phyloP scores from a whole-genome alignment of 2,113 vertebrate genomes.

The Leucopsar rothschildi region DNA sequence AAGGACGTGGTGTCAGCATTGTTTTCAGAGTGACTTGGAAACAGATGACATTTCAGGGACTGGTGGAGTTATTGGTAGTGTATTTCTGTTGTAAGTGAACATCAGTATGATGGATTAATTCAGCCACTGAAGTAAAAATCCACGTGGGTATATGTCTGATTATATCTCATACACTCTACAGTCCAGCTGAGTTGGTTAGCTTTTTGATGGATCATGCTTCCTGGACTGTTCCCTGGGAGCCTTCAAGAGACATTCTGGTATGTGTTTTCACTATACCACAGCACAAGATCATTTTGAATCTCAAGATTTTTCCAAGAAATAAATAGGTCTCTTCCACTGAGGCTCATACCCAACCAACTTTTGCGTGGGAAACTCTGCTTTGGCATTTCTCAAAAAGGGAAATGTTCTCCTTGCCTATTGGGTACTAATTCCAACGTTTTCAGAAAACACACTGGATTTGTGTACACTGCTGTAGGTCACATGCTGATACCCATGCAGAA shows the following conservation, averaged over 20 bases:
- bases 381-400: neutral
- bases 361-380: neutral
- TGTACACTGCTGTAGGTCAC: neutral
- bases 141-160: neutral
- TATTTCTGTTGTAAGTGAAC: neutral
- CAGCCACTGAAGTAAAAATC: conserved; percentile 12
- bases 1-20: neutral
- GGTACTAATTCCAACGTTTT: neutral
- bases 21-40: neutral
- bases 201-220: neutral
- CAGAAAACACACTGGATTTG: neutral
- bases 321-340: neutral
- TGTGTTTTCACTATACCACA: neutral
- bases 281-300: neutral
- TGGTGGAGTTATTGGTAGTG: neutral
- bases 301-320: neutral
- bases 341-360: neutral
- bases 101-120: conserved; percentile 14
- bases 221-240: neutral
- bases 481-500: neutral
- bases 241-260: neutral
- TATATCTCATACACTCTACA: neutral
- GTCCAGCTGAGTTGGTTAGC: neutral
- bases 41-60: neutral
- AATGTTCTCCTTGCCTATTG: neutral